Evolutionary conservation across 2,888 invertebrate species (phyloP).

Genomic region (Nomada ruficornis): DNA sequence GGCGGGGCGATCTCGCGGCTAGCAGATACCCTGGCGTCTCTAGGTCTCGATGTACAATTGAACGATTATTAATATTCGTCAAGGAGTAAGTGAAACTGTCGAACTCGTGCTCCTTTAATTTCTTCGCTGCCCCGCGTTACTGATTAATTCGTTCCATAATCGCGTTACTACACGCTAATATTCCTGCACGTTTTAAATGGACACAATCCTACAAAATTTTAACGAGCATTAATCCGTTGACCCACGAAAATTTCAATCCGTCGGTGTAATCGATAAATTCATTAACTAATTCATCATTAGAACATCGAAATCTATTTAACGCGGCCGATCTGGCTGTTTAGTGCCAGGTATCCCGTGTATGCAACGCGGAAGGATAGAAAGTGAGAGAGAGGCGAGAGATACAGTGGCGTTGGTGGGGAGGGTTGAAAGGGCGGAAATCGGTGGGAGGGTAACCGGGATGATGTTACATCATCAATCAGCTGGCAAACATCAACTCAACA

Average conservation of each 20-base stretch:
- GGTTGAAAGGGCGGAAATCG: constrained; percentile 71
- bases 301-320: constrained; percentile 67
- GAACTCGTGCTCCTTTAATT: constrained; percentile 10
- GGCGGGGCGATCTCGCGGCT: constrained; percentile 12
- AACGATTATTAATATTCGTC: constrained; percentile 40
- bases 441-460: constrained; percentile 77
- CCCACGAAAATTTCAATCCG: background rate
- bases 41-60: constrained; percentile 15
- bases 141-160: background rate
- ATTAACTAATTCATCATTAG: constrained; percentile 63
- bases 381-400: constrained; percentile 39
- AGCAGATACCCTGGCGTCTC: constrained; percentile 6
- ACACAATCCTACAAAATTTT: background rate
- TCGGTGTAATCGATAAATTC: constrained; percentile 41
- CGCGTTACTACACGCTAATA: constrained; percentile 27
- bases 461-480: constrained; percentile 84
- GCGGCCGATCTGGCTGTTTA: constrained; percentile 55
- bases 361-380: constrained; percentile 49
- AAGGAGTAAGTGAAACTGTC: too few relatives aligned
- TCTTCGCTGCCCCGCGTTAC: too few relatives aligned
- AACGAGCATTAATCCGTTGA: background rate
- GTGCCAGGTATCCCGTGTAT: constrained; percentile 41
- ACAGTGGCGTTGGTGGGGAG: constrained; percentile 14
- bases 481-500: constrained; percentile 83
- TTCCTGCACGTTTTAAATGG: background rate